These are phyloP conservation scores for Vidua chalybeata DNA, from an alignment of 2,113 vertebrate species.

Conservation along the genomic window DNA sequence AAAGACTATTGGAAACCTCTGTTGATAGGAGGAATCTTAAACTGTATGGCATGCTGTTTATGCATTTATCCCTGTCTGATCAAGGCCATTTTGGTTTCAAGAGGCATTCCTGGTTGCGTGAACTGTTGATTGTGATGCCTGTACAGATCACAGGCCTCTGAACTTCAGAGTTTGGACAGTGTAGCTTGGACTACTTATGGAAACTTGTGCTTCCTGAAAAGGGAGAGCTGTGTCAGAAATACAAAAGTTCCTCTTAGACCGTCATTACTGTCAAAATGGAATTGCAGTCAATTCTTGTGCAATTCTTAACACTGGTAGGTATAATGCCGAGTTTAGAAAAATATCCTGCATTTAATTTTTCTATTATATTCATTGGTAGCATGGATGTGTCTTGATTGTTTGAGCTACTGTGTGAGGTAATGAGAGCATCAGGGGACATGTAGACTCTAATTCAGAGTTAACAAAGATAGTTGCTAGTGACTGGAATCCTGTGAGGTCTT, in stretches of 20 bases:
- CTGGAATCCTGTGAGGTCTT: background rate
- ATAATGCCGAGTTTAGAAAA: background rate
- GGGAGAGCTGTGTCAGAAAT: background rate
- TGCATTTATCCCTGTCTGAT: background rate
- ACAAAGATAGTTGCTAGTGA: background rate
- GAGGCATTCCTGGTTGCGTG: background rate
- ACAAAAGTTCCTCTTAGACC: background rate
- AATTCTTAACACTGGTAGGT: background rate
- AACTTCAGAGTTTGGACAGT: background rate
- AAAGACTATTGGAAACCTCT: background rate
- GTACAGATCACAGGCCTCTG: background rate
- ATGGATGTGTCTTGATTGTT: rapidly evolving
- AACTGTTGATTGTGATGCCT: background rate
- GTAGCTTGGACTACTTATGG: background rate
- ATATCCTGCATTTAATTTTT: background rate
- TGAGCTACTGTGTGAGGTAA: background rate
- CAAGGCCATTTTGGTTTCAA: background rate
- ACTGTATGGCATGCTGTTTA: background rate
- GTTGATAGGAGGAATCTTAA: background rate
- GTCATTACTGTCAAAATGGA: background rate
- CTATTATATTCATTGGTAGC: rapidly evolving
- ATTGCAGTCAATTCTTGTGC: background rate
- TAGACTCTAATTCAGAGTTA: background rate
- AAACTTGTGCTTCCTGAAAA: background rate
- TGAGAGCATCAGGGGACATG: rapidly evolving